These are phyloP conservation scores for Argyrosomus regius DNA, from an alignment of 2,797 vertebrate genomes.

Conservation along the genomic window DNA sequence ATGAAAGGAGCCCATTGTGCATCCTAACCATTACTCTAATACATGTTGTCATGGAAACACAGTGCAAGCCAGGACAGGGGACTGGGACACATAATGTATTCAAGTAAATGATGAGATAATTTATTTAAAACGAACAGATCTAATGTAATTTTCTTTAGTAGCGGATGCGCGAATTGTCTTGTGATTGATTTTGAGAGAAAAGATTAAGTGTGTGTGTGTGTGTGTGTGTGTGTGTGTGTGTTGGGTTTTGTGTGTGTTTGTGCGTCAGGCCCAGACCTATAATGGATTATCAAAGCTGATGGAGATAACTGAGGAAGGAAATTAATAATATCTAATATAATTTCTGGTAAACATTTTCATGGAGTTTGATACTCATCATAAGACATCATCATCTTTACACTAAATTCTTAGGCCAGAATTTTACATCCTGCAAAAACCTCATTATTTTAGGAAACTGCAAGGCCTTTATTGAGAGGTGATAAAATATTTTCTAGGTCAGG, in stretches of 20 bases:
- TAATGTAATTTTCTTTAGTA: constrained; percentile 66
- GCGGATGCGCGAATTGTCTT: constrained; percentile 47
- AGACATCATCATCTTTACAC: background rate
- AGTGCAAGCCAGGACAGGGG: constrained; percentile 64
- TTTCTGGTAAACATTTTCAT: constrained; percentile 37
- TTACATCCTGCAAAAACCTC: background rate
- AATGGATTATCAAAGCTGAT: constrained; percentile 34
- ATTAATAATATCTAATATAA: constrained; percentile 24
- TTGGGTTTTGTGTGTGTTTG: background rate
- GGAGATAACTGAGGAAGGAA: constrained; percentile 38
- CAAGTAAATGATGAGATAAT: constrained; percentile 66
- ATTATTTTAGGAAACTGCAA: background rate
- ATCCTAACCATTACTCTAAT: constrained; percentile 38
- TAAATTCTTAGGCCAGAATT: background rate
- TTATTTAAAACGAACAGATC: constrained; percentile 61
- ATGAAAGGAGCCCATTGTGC: constrained; percentile 46
- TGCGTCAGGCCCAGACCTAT: background rate
- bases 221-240: background rate
- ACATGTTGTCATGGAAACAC: constrained; percentile 60
- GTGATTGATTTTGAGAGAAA: constrained; percentile 61
- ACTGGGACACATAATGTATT: constrained; percentile 45
- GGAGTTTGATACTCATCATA: background rate
- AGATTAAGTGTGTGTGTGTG: constrained; percentile 12
- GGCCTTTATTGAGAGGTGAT: background rate
- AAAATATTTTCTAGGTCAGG: background rate